Evolutionary conservation across 2,888 invertebrate genomes (phyloP).

Genomic region (Dorcus hopei): DNA sequence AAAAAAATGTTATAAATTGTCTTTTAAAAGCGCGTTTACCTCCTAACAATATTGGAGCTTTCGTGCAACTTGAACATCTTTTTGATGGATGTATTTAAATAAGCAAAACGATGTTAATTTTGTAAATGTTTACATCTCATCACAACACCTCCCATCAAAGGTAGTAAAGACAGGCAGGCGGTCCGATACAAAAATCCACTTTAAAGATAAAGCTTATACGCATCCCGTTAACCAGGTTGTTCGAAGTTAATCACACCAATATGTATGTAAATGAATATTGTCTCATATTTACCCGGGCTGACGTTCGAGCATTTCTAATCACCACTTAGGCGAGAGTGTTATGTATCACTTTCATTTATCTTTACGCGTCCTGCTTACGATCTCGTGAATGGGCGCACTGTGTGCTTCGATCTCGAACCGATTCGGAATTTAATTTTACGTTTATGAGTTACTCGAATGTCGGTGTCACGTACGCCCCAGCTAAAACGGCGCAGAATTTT

Average conservation of each 20-base stretch:
- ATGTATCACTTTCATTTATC: slow-evolving; percentile 34
- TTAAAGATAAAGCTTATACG: slow-evolving; percentile 15
- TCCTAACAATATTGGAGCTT: too few relatives aligned
- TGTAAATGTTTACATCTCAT: slow-evolving; percentile 27
- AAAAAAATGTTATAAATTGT: too few relatives aligned
- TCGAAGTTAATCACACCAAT: slow-evolving; percentile 34
- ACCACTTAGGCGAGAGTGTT: slow-evolving; percentile 31
- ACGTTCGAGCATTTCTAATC: slow-evolving; percentile 30
- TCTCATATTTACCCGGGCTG: slow-evolving; percentile 30
- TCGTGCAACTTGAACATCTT: too few relatives aligned
- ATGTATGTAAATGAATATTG: slow-evolving; percentile 41
- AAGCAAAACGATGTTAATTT: too few relatives aligned
- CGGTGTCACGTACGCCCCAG: too few relatives aligned
- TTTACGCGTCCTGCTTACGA: slow-evolving; percentile 21
- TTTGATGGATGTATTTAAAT: too few relatives aligned
- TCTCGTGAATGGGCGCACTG: not conserved
- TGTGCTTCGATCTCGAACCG: too few relatives aligned
- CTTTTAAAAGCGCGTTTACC: too few relatives aligned
- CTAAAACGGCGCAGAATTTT: too few relatives aligned
- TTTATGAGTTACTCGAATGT: too few relatives aligned
- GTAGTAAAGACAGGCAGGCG: slow-evolving; percentile 19
- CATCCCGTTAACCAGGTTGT: slow-evolving; percentile 4
- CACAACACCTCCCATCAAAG: not conserved
- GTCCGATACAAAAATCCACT: slow-evolving; percentile 20
- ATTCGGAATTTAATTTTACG: too few relatives aligned